Evolutionary conservation across 2,113 vertebrate genomes (phyloP).

Genomic region (Dromiciops gliroides): DNA sequence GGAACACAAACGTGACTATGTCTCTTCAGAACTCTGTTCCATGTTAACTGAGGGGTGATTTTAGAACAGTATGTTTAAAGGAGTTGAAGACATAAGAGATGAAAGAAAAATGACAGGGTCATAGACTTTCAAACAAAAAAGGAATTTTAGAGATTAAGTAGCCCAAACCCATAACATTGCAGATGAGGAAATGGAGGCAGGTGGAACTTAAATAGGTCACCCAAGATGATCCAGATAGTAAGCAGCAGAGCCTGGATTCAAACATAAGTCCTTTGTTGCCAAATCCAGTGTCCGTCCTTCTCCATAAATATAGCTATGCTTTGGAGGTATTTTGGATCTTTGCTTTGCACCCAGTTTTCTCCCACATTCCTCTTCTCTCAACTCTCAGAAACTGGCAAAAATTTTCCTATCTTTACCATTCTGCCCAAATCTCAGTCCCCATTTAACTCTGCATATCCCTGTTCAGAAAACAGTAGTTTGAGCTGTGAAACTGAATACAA

Average conservation of each 20-base stretch:
- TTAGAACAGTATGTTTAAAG: neutral
- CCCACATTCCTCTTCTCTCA: neutral
- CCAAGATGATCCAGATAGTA: neutral
- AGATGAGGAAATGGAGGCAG: neutral
- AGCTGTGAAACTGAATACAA: neutral
- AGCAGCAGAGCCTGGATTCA: neutral
- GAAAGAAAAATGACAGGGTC: neutral
- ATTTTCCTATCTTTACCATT: neutral
- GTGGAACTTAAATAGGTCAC: neutral
- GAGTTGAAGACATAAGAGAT: neutral
- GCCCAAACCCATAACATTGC: neutral
- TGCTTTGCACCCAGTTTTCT: neutral
- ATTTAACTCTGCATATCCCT: neutral
- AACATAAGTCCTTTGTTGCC: neutral
- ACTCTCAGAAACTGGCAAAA: neutral
- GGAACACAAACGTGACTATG: neutral
- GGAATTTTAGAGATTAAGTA: neutral
- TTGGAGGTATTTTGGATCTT: neutral
- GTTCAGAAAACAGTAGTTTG: neutral
- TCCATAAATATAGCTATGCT: neutral
- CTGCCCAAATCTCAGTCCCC: neutral
- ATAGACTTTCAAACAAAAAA: neutral
- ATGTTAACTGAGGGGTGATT: neutral
- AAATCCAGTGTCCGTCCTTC: neutral
- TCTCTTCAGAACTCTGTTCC: neutral